Base-by-base conservation (phyloP, 1,140 invertebrate genomes). In the Drosophila teissieri region DNA sequence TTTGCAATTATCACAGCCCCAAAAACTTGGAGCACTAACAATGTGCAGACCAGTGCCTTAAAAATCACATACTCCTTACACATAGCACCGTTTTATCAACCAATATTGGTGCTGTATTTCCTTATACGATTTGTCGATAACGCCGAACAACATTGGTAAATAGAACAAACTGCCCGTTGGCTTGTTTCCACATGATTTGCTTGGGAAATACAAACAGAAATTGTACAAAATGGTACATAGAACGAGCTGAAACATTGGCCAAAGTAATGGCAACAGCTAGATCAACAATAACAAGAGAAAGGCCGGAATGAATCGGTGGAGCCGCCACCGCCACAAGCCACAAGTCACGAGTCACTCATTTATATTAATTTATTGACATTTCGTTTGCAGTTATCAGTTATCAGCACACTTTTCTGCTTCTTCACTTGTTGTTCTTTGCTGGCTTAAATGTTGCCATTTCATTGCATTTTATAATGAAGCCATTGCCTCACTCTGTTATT, bases 361-460 rank as follows among this genome's bases (percentile, higher is more conserved):
- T 88, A 83, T 83, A 88, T 88, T 88, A 88, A 88, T 86, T 86
- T 88, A 86, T 86, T 86, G 83, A 76, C 84, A 79, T 83, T 86
- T 78, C 46, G 64, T 63, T 79, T 57, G 48, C 48, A 84, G 62
- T 73, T 86, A 85, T 85, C 82, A 81, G 73, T 77, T 84, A 85
- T 85, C 82, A 81, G 73, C 48, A 37, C 42, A 73, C 46, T 57
- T 40, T 56, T 70, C 51, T 55, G 39, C 42, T 44, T 65, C 44
- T 67, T 62, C 45, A 64, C 65, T 79, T 73, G 46, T 68, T 58
- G 22, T 39, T 56, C 46, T 31, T 52, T 55, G 15, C n/a, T 60
- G 60, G 40, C 37, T 44, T 54, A 10, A 69, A 53, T 34, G 48
- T 11, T 73, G 34, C n/a, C 6, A 27, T 55, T 55, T 65, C 46